Percentiles rank a stretch among this genome's conserved stretches.
phyloP scores from a whole-genome alignment of 2,888 invertebrate genomes.

The Entomobrya multifasciata region DNA sequence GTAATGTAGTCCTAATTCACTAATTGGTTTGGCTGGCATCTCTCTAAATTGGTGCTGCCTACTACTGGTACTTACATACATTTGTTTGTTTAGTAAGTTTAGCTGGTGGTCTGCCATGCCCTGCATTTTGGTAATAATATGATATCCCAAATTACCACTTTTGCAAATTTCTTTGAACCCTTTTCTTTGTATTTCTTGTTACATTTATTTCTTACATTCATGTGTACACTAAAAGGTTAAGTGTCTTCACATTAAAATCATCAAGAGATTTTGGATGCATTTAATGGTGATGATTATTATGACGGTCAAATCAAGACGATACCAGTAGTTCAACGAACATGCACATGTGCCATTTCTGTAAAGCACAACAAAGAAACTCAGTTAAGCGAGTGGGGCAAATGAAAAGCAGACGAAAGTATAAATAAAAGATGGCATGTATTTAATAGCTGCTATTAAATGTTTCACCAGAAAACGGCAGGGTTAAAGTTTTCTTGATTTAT shows the following conservation, averaged over 20 bases:
- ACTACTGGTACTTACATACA: neutral
- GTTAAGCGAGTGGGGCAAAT: constrained; percentile 43
- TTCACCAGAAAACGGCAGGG: too few relatives aligned
- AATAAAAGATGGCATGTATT: too few relatives aligned
- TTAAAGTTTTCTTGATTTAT: too few relatives aligned
- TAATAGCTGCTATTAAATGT: too few relatives aligned
- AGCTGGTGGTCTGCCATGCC: constrained; percentile 45
- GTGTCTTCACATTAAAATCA: constrained; percentile 13
- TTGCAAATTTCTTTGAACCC: neutral
- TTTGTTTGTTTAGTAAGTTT: constrained; percentile 5
- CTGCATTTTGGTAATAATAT: constrained; percentile 25
- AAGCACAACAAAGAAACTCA: neutral
- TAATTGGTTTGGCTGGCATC: constrained; percentile 57
- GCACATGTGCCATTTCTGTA: constrained; percentile 18
- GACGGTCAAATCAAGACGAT: constrained; percentile 20
- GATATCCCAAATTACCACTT: constrained; percentile 11
- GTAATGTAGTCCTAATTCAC: constrained; percentile 49
- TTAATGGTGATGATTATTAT: constrained; percentile 9
- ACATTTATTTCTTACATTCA: constrained; percentile 5
- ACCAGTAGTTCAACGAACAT: neutral
- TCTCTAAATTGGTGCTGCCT: neutral
- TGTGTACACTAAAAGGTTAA: neutral
- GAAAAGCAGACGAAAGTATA: constrained; percentile 41
- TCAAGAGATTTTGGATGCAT: neutral
- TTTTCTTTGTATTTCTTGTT: neutral